Evolutionary conservation across 2,113 vertebrate species (phyloP).

Genomic region (Myotis lucifugus): DNA sequence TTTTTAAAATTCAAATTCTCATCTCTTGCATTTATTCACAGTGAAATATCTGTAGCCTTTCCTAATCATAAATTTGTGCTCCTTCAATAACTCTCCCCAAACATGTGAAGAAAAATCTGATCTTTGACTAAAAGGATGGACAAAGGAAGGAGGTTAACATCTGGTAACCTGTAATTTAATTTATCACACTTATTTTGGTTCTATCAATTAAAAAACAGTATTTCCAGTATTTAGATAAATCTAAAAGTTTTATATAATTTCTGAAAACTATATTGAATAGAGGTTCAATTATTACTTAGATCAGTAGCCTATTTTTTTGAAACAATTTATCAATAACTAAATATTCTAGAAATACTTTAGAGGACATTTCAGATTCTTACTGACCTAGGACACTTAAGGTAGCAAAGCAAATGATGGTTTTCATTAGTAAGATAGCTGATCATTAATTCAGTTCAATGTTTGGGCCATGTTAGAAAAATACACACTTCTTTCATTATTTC

Average conservation of each 20-base stretch:
- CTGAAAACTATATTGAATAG: constrained; percentile 23
- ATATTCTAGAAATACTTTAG: neutral
- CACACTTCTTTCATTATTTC: neutral
- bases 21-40: neutral
- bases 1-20: constrained; percentile 29
- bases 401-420: neutral
- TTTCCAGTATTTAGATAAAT: constrained; percentile 12
- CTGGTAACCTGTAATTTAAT: neutral
- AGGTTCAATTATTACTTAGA: neutral
- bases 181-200: constrained; percentile 39
- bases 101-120: constrained; percentile 1
- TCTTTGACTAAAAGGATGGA: constrained; percentile 31
- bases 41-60: neutral
- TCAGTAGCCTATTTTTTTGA: neutral
- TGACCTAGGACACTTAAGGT: neutral
- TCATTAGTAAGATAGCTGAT: neutral
- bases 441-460: neutral
- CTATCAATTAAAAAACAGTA: neutral
- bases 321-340: neutral
- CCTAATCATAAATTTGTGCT: neutral
- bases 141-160: neutral
- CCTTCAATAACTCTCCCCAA: neutral
- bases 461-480: neutral
- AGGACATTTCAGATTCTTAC: neutral
- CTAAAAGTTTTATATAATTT: constrained; percentile 15